Evolutionary conservation across 2,797 vertebrate genomes (phyloP).

Genomic region (Melopsittacus undulatus): DNA sequence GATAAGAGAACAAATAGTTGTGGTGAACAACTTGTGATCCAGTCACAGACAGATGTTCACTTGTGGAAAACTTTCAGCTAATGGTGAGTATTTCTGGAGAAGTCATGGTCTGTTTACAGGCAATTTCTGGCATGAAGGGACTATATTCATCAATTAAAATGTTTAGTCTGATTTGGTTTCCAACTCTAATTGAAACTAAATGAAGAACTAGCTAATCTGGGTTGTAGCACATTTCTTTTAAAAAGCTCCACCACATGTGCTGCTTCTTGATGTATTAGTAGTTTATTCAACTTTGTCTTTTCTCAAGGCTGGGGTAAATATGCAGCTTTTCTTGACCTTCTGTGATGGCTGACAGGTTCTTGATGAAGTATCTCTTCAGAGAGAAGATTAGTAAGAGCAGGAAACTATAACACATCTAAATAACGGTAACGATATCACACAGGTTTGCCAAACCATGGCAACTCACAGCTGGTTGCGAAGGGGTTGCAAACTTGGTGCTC

Average conservation of each 20-base stretch:
- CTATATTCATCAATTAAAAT: slow-evolving; percentile 25
- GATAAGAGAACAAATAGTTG: neutral
- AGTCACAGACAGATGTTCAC: slow-evolving; percentile 17
- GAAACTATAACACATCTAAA: neutral
- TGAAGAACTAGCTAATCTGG: neutral
- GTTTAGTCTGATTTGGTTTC: slow-evolving; percentile 24
- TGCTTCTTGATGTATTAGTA: neutral
- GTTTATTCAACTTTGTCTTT: neutral
- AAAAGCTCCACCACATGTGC: neutral
- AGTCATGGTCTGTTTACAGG: neutral
- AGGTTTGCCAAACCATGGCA: neutral
- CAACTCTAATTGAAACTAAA: slow-evolving; percentile 22
- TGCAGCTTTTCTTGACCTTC: neutral
- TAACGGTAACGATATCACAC: neutral
- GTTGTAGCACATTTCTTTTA: neutral
- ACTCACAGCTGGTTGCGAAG: neutral
- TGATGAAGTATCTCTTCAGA: neutral
- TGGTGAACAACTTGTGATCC: neutral
- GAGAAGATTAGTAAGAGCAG: neutral
- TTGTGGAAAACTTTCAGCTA: slow-evolving; percentile 4
- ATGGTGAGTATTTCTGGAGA: slow-evolving; percentile 4
- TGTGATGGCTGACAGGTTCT: neutral
- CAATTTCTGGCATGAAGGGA: slow-evolving; percentile 4
- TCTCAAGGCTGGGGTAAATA: neutral
- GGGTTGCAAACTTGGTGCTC: neutral